Conservation (phyloP, 2,113 vertebrate genomes). For the Agapornis roseicollis region DNA sequence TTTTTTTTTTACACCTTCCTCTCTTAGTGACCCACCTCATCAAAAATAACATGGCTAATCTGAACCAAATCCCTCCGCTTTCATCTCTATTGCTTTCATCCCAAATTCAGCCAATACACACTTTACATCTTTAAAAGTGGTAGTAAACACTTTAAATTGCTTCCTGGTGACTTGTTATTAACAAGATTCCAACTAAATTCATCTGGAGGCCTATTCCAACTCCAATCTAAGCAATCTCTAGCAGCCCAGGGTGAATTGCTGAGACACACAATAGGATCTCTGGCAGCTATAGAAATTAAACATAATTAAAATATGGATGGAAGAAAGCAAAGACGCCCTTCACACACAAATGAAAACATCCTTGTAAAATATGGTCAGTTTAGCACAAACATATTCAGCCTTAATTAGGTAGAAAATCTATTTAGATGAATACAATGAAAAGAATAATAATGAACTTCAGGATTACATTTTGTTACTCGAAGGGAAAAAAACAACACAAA, state of each 20-base stretch:
- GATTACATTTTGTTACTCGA: slow-evolving; percentile 54
- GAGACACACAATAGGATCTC: not conserved
- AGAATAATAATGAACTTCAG: slow-evolving; percentile 53
- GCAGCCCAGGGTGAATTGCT: slow-evolving; percentile 15
- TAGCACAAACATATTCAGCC: not conserved
- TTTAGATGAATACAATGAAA: slow-evolving; percentile 53
- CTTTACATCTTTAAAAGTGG: slow-evolving; percentile 9
- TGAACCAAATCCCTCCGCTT: not conserved
- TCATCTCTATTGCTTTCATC: not conserved
- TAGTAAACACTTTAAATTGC: slow-evolving; percentile 45
- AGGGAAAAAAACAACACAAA: slow-evolving; percentile 32
- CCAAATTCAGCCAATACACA: not conserved
- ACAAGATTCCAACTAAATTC: slow-evolving; percentile 24
- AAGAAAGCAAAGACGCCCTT: not conserved
- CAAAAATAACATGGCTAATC: not conserved
- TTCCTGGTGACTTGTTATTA: slow-evolving; percentile 43
- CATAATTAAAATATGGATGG: slow-evolving; percentile 25
- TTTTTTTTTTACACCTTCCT: not conserved
- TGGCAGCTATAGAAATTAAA: slow-evolving; percentile 13
- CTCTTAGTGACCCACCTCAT: not conserved
- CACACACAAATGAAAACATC: not conserved
- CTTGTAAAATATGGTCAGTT: not conserved
- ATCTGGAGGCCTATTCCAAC: slow-evolving; percentile 5
- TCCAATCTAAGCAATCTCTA: slow-evolving; percentile 23
- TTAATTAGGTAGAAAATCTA: slow-evolving; percentile 59